Evolutionary conservation across 2,797 vertebrate species (phyloP), one percentile per base, ranked within the genome.

Genomic region (Sebastes baramenuke): DNA sequence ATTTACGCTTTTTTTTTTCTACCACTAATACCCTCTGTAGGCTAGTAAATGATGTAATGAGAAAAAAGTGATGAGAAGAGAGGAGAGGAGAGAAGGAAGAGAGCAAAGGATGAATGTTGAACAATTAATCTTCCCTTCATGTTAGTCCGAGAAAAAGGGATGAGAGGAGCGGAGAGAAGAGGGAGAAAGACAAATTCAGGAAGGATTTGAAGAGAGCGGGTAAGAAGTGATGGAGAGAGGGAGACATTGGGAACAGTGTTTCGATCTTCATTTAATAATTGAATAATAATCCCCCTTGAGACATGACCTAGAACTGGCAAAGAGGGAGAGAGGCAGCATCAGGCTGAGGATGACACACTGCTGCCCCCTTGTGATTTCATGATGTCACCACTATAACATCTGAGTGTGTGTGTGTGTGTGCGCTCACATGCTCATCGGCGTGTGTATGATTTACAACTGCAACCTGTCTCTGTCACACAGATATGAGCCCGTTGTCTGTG

Each of bases 221-320:
- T 60, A 65, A 72, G 84, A 52, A 72, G 82, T 80, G 83, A 87
- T 83, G 87, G 84, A 79, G 88, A 79, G 86, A 78, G 81, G 79
- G 75, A 89, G 86, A 87, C 87, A 80, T 82, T 87, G 88, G 89
- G 88, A 92, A 83, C 91, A 92, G 92, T 89, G 85, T 93, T 95
- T 96, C 92, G 90, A 96, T 96, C 92, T 95, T 95, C 93, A 95
- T 96, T 96, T 95, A 96, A 96, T 96, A 96, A 96, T 96, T 96
- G 95, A 96, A 96, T 96, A 96, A 96, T 96, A 95, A 95, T 95
- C 94, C 96, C 96, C 93, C 94, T 67, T 77, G 95, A 95, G 95
- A 95, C 92, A 56, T 96, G 95, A 95, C 95, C 96, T 94, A 96
- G 95, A 96, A 96, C 92, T 86, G 87, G 93, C 84, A 86, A 66